Evolutionary conservation across 2,888 invertebrate species (phyloP), one percentile per base, ranked within the genome.

Genomic region (Tipula vernalis): DNA sequence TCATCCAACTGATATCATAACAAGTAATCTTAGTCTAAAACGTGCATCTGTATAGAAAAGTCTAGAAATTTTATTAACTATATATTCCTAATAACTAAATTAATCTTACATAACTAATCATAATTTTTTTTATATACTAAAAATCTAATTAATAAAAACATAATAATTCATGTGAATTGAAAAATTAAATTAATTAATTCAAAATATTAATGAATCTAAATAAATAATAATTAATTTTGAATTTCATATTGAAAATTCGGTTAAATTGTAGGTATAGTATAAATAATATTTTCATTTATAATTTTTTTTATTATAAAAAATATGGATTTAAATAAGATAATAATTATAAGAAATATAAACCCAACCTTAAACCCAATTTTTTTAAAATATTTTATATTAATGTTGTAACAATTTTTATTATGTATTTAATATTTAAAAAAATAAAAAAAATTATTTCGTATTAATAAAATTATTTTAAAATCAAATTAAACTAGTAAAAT

Each of bases 1-100:
- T 89, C 90, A 90, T 71, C 93, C 93, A 36, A 92, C 93, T 41
- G 92, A 93, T 87, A 92, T 92, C 28, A 91, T 93, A 88, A 90
- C 91, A 86, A 91, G 91, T 89, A 91, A 91, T 3, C 87, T 90
- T 1, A 91, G 91, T 87, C 87, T 92, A 44, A 92, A 92, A 87
- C 89, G 92, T n/a, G 91, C 91, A 36, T 92, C 92, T 13, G 91
- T 92, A 89, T 92, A 88, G 88, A 85, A 42, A 42, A 39, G 6
- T 10, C 3, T 44, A 10, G 10, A 85, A 86, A 44, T 44, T 44
- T 44, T 39, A 39, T 39, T 39, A 51, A 51, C 51, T 51, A 15
- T n/a, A 44, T 42, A 18, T 39, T 39, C 36, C 13, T 36, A 42
- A 47, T n/a, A 15, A 51, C n/a, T n/a, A 51, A n/a, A n/a, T n/a